These are phyloP conservation scores for Chiroxiphia lanceolata DNA, from an alignment of 2,797 vertebrate genomes.

Conservation along the genomic window DNA sequence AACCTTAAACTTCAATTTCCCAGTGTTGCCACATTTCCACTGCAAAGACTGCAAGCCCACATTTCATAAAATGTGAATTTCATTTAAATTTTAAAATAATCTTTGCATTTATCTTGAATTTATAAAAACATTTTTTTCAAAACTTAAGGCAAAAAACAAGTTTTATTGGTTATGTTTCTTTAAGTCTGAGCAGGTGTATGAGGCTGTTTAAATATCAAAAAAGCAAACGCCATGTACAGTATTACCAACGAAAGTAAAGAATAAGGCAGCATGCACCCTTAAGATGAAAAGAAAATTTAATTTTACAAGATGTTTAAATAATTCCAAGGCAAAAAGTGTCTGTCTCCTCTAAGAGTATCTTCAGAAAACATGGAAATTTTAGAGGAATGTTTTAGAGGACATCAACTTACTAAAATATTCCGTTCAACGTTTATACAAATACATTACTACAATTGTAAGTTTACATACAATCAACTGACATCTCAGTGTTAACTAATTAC, in stretches of 20 bases:
- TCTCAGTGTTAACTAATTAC: constrained; percentile 76
- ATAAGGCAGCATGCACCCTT: constrained; percentile 85
- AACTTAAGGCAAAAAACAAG: constrained; percentile 61
- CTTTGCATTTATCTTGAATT: neutral
- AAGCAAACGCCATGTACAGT: constrained; percentile 56
- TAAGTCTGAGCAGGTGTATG: constrained; percentile 49
- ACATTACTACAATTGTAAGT: constrained; percentile 82
- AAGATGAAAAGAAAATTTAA: constrained; percentile 81
- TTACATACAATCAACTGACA: constrained; percentile 84
- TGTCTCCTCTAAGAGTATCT: constrained; percentile 65
- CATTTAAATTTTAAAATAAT: neutral
- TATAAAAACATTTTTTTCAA: constrained; percentile 53
- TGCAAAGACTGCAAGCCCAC: neutral
- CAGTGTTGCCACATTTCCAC: neutral
- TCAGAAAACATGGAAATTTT: constrained; percentile 72
- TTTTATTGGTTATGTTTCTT: constrained; percentile 49
- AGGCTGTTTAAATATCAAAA: constrained; percentile 59
- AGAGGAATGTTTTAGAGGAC: constrained; percentile 68
- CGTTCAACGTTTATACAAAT: constrained; percentile 80
- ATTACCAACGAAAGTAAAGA: constrained; percentile 71
- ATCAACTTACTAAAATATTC: constrained; percentile 80
- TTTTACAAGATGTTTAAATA: constrained; percentile 73
- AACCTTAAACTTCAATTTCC: neutral
- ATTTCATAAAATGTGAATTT: constrained; percentile 21
- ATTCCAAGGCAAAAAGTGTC: constrained; percentile 63